Base-by-base conservation (phyloP, 1,140 invertebrate species). In the Drosophila sp. region DNA sequence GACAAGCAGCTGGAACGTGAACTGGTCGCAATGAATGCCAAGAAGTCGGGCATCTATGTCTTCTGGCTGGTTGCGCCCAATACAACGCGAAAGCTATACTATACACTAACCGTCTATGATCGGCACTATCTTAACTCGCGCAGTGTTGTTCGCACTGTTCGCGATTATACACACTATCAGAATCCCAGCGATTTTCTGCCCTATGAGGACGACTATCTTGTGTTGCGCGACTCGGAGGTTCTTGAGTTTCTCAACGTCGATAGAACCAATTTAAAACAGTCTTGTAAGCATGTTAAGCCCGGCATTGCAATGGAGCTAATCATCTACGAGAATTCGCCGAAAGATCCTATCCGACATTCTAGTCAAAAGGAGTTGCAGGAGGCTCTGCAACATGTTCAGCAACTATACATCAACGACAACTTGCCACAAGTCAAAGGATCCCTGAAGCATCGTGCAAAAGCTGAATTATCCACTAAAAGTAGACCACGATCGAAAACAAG, bases 51-150 rank as follows among this genome's bases (percentile, higher is more conserved):
- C 8, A 57, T 82, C 45, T 80, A 67, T 64, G 74, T 82, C 1
- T 13, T 80, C 9, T 82, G 79, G 79, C 36, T 82, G 11, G 74
- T 71, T 0, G 38, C 74, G 0, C 70, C 79, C 0, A 7, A 7
- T 3, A 54, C 65, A 1, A 36, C 65, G 0, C 57, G 58, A 1
- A 61, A 58, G 1, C 6, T 80, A 1, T 43, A 51, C 29, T 82
- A 78, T 21, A 71, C 78, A 0, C 7, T 82, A 2, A 82, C 79
- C 4, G 27, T 70, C n/a, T 80, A 50, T 4, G 71, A 80, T 71
- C 51, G 53, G 0, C 25, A 40, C 7, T 77, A 74, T 43, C 38
- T 40, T 0, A 36, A 78, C 6, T 71, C 78, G 7, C 65, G 70
- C 0, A 70, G 78, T 16, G 73, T 80, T 2, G n/a, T 81, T 0